Evolutionary conservation across 2,888 invertebrate genomes (phyloP), one percentile per base, ranked within the genome.

Genomic region (Noctua comes): DNA sequence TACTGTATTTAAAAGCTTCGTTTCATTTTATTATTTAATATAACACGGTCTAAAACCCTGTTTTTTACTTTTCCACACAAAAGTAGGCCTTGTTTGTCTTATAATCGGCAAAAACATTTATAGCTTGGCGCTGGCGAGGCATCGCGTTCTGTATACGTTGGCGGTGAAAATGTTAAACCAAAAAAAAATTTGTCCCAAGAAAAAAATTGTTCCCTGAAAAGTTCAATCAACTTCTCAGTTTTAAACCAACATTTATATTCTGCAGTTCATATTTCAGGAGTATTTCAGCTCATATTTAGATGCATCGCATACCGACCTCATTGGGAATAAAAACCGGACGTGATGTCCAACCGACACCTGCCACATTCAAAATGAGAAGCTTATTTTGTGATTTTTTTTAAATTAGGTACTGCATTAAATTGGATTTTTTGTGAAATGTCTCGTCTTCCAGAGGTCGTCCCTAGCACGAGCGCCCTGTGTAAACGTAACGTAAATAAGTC

Each of bases 251-350:
- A 91, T 91, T 91, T 84, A 87, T 91, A 91, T 91, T 88, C 91
- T 76, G 81, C 69, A 79, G 87, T 86, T 87, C 84, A 90, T 89
- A 88, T 90, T 84, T 88, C 88, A 90, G 86, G 21, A 76, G 31
- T 66, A 36, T 87, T 79, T 88, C 87, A 90, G 88, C 84, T 76
- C 86, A 75, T 86, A 77, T 83, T 88, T 84, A 79, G 87, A 85
- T 81, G 87, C 85, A 74, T 83, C 72, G 76, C 85, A 80, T 76
- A 83, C 80, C 82, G 77, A 59, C 78, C 78, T 88, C 80, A 84
- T 88, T 79, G 89, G 88, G 86, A 86, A 90, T 91, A 90, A 90
- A 92, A 91, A 85, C 85, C 71, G 88, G 83, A 91, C 92, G 91
- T 91, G 91, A 87, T 86, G 83, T 80, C 85, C 86, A 54, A 81